Evolutionary conservation across 2,113 vertebrate species (phyloP).

Genomic region (Tinamus guttatus): DNA sequence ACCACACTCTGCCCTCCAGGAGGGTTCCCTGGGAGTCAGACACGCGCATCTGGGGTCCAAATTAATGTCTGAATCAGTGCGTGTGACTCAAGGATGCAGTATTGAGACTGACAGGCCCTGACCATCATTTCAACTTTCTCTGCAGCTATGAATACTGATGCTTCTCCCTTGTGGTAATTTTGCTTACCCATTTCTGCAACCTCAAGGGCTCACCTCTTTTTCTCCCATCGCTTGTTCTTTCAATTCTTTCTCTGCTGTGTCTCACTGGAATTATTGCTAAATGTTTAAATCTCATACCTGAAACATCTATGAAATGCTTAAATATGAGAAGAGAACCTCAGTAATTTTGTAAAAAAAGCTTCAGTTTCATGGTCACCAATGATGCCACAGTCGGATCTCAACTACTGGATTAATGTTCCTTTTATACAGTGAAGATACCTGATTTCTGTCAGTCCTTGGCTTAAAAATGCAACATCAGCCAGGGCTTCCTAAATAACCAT

Average conservation of each 20-base stretch:
- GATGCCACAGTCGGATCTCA: constrained; percentile 60
- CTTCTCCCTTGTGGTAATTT: constrained; percentile 29
- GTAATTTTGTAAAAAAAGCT: constrained; percentile 52
- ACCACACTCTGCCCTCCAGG: constrained; percentile 26
- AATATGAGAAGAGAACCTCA: constrained; percentile 7
- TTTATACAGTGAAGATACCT: constrained; percentile 76
- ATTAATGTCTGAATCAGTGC: constrained; percentile 58
- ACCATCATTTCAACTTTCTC: constrained; percentile 51
- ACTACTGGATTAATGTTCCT: constrained; percentile 72
- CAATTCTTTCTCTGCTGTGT: background rate
- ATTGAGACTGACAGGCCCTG: constrained; percentile 39
- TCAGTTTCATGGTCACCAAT: constrained; percentile 62
- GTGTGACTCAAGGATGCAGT: constrained; percentile 26
- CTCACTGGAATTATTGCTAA: background rate
- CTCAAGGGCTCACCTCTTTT: background rate
- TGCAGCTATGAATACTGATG: constrained; percentile 63
- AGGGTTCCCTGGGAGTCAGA: constrained; percentile 23
- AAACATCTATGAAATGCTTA: constrained; percentile 21
- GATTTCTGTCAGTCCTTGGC: constrained; percentile 75
- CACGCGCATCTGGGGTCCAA: constrained; percentile 49
- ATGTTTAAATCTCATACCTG: background rate
- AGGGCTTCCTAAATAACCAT: constrained; percentile 51
- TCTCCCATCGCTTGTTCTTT: background rate
- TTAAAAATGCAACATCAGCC: constrained; percentile 69
- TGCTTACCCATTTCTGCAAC: constrained; percentile 19